Evolutionary conservation across 2,113 vertebrate species (phyloP), one percentile per base, ranked within the genome.

Genomic region (Anoura caudifer): DNA sequence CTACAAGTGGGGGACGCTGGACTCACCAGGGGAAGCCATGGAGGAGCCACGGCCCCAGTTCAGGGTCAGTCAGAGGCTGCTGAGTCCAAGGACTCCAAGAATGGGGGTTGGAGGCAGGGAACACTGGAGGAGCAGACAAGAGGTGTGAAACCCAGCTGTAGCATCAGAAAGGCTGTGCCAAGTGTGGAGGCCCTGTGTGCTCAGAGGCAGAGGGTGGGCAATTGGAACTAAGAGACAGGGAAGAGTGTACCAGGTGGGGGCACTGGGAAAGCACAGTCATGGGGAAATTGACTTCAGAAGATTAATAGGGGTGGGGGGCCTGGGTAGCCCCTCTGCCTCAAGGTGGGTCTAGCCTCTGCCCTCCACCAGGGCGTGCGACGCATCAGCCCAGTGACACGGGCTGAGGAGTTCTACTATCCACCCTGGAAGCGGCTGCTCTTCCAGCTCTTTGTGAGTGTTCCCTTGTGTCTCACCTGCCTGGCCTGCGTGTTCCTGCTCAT

Each of bases 1-100:
- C 70, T 99, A 99, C 98, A 99, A 99, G 91, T 99, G 99, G 99
- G 99, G 99, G 11, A 99, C 99, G 0, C 98, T 99, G 97, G 99
- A 99, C 97, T 98, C 99, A 0, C 99, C 99, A 0, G 96, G 99
- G 0, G 99, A 99, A 91, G 99, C 99, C 43, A 98, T 99, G 36
- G 99, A 99, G 98, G 99, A 99, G 87, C 99, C 99, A 0, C 98
- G 99, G 45, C 99, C 99, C 24, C 99, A 99, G 95, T 99, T 99
- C 97, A 98, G 99, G 99, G 99, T 99, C 96, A 99, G 98, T 77
- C 4, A 0, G 1, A 43, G 15, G 43, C 10, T 61, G 56, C 73
- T 91, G 82, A 54, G 26, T 41, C 9, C 16, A 17, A 38, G 31
- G 41, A n/a, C 45, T 43, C n/a, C 0, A 10, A 52, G 61, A 61